These are phyloP conservation scores for Hozukius guyotensis DNA, from an alignment of 2,797 vertebrate species.

Conservation along the genomic window DNA sequence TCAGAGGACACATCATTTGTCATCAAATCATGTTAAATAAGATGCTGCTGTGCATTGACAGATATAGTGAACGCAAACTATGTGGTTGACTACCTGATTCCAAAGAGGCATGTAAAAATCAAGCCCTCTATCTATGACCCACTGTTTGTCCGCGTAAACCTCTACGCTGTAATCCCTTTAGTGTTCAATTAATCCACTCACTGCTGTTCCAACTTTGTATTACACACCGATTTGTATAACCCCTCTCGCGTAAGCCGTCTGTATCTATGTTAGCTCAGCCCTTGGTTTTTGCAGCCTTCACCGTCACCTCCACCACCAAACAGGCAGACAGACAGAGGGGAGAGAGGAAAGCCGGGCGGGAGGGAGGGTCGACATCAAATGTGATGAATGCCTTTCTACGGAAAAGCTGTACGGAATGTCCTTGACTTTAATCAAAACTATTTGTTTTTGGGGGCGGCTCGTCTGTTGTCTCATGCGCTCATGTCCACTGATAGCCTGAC, in stretches of 20 bases:
- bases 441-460: constrained; percentile 96
- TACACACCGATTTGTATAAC: constrained; percentile 73
- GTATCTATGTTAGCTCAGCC: constrained; percentile 85
- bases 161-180: constrained; percentile 74
- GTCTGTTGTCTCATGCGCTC: constrained; percentile 96
- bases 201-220: constrained; percentile 75
- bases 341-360: constrained; percentile 50
- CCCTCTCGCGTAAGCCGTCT: constrained; percentile 72
- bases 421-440: constrained; percentile 99
- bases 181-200: constrained; percentile 80
- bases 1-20: constrained; percentile 33
- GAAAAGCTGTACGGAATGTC: constrained; percentile 96
- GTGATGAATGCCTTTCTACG: constrained; percentile 98
- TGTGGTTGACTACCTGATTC: constrained; percentile 49
- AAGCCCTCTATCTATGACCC: constrained; percentile 71
- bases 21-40: constrained; percentile 31
- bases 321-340: constrained; percentile 56
- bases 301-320: constrained; percentile 68
- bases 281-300: constrained; percentile 66
- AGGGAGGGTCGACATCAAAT: constrained; percentile 90
- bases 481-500: constrained; percentile 99
- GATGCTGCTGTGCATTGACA: constrained; percentile 18
- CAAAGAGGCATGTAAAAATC: constrained; percentile 64
- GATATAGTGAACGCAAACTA: constrained; percentile 28
- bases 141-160: constrained; percentile 75